These are phyloP conservation scores for Eugnorisma glareosa DNA, from an alignment of 2,888 invertebrate species.

Conservation along the genomic window DNA sequence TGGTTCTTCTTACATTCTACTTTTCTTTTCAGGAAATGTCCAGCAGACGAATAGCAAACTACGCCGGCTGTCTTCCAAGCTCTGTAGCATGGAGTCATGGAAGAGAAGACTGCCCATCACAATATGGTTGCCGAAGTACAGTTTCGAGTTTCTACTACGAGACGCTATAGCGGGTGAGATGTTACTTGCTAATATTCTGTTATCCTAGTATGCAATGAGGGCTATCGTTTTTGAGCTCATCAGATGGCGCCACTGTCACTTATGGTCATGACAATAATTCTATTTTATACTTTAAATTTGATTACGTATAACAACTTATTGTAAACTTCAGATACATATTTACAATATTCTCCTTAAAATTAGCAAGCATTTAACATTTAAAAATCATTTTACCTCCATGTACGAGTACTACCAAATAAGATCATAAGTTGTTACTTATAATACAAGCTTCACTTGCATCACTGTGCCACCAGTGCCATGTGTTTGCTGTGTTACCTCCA, in stretches of 20 bases:
- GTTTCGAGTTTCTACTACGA: constrained; percentile 91
- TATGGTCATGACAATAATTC: no score
- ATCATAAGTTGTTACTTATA: no score
- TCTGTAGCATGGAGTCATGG: constrained; percentile 87
- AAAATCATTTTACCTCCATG: no score
- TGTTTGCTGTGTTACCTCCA: background rate
- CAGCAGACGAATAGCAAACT: constrained; percentile 68
- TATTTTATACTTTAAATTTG: no score
- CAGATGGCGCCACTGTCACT: no score
- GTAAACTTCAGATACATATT: no score
- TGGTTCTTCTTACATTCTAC: background rate
- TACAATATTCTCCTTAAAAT: no score
- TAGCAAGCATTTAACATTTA: no score
- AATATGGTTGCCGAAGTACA: constrained; percentile 94
- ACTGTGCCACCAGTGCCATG: background rate
- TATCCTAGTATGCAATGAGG: constrained; percentile 35
- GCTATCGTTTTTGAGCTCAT: no score
- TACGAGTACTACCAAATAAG: no score
- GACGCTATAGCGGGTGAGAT: constrained; percentile 95
- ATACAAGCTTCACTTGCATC: background rate
- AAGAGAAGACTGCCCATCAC: constrained; percentile 92
- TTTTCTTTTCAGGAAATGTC: constrained; percentile 69
- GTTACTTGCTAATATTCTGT: constrained; percentile 11
- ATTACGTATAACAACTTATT: no score
- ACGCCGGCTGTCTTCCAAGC: constrained; percentile 75